Evolutionary conservation across 1,140 invertebrate species (phyloP).

Genomic region (Zaprionus camerounensis): DNA sequence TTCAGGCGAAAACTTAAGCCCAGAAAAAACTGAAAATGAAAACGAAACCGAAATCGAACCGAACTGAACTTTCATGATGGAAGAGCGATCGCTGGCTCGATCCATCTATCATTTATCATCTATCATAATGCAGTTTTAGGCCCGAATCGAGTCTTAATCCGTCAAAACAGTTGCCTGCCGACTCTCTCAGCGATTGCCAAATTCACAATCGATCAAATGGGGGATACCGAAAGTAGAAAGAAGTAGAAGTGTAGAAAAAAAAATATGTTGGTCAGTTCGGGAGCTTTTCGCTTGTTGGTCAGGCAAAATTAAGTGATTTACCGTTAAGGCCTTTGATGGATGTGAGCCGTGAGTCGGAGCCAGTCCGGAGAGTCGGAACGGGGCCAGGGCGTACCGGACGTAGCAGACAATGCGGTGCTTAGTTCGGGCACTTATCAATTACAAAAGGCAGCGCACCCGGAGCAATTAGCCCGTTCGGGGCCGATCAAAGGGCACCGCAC

Average conservation of each 20-base stretch:
- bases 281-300: slow-evolving; percentile 30
- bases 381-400: slow-evolving; percentile 19
- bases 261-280: slow-evolving; percentile 2
- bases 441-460: slow-evolving; percentile 67
- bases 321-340: slow-evolving; percentile 66
- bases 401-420: slow-evolving; percentile 49
- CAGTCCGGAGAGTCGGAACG: neutral
- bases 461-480: slow-evolving; percentile 64
- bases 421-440: slow-evolving; percentile 63
- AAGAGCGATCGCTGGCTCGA: slow-evolving; percentile 65
- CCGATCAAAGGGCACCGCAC: slow-evolving; percentile 59
- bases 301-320: slow-evolving; percentile 56
- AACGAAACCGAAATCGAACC: slow-evolving; percentile 16
- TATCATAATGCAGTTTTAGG: slow-evolving; percentile 75
- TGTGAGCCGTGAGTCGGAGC: slow-evolving; percentile 37
- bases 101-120: slow-evolving; percentile 71
- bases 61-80: slow-evolving; percentile 43
- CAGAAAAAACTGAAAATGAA: slow-evolving; percentile 3
- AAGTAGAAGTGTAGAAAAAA: neutral
- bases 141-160: slow-evolving; percentile 78
- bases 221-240: neutral
- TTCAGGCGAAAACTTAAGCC: slow-evolving; percentile 73
- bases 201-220: slow-evolving; percentile 77
- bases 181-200: slow-evolving; percentile 55
- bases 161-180: slow-evolving; percentile 56